Evolutionary conservation across 1,140 invertebrate genomes (phyloP).

Genomic region (Drosophila virilis): DNA sequence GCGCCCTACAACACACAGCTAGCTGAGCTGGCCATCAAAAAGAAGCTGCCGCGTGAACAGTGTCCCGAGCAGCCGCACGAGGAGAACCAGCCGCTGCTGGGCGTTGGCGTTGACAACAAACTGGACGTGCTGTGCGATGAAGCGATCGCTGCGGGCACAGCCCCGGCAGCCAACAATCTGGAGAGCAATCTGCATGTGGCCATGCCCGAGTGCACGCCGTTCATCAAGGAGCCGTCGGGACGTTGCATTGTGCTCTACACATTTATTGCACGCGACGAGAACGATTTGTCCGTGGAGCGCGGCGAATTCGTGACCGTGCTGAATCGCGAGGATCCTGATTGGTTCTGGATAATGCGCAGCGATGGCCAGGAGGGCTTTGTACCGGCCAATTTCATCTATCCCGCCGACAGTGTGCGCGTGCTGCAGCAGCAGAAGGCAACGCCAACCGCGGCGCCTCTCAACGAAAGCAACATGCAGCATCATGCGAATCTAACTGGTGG

Average conservation of each 20-base stretch:
- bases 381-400: conserved; percentile 97
- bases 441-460: conserved; percentile 28
- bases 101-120: conserved; percentile 84
- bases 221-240: conserved; percentile 95
- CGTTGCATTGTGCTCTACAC: conserved; percentile 96
- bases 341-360: conserved; percentile 97
- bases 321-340: conserved; percentile 96
- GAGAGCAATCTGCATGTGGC: conserved; percentile 84
- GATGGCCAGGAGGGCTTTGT: conserved; percentile 98
- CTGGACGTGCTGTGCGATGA: conserved; percentile 74
- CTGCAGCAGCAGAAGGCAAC: conserved; percentile 77
- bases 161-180: conserved; percentile 78
- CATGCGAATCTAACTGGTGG: conserved; percentile 53
- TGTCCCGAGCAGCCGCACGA: conserved; percentile 60
- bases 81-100: conserved; percentile 71
- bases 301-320: conserved; percentile 97
- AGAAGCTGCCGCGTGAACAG: conserved; percentile 91
- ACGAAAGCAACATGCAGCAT: conserved; percentile 58
- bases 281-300: conserved; percentile 96
- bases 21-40: conserved; percentile 91
- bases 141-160: conserved; percentile 11
- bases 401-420: conserved; percentile 92
- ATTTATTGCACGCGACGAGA: conserved; percentile 96
- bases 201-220: conserved; percentile 88
- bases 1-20: conserved; percentile 92